Evolutionary conservation across 2,888 invertebrate genomes (phyloP).

Genomic region (Parnassius apollo): DNA sequence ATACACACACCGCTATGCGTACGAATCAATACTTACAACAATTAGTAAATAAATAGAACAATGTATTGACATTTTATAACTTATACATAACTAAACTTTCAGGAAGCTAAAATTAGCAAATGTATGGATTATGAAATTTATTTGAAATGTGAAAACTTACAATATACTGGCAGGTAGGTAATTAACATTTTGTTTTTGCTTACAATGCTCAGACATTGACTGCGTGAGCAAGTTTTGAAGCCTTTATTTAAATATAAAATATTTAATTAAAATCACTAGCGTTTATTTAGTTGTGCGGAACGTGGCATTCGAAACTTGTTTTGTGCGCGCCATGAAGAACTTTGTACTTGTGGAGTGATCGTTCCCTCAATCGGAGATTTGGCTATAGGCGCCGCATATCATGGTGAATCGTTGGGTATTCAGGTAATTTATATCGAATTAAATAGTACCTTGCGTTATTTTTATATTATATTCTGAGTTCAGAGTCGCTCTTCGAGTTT

Average conservation of each 20-base stretch:
- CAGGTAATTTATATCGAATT: constrained; percentile 46
- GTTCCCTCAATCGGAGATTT: constrained; percentile 70
- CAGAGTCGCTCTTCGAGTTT: not conserved
- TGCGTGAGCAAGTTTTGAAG: not conserved
- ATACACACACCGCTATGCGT: constrained; percentile 75
- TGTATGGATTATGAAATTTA: constrained; percentile 86
- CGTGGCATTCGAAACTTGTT: constrained; percentile 67
- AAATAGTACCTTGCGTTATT: not conserved
- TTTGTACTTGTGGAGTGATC: constrained; percentile 55
- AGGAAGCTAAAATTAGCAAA: constrained; percentile 75
- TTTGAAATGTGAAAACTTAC: constrained; percentile 93
- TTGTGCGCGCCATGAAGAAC: constrained; percentile 47
- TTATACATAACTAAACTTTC: constrained; percentile 33
- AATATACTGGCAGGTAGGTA: constrained; percentile 94
- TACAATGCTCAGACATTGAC: no score
- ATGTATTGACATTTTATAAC: not conserved
- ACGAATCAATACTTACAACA: constrained; percentile 36
- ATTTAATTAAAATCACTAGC: not conserved
- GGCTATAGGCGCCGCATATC: constrained; percentile 70
- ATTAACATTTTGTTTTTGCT: constrained; percentile 12
- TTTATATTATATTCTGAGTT: not conserved
- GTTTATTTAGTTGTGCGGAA: constrained; percentile 57
- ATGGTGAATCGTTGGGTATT: constrained; percentile 60
- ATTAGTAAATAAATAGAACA: not conserved
- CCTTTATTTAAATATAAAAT: not conserved